A percentile compares a stretch with the other conserved stretches of the same genome.
Evolutionary conservation across 2,113 vertebrate species (phyloP).

Genomic region (Neogale vison): DNA sequence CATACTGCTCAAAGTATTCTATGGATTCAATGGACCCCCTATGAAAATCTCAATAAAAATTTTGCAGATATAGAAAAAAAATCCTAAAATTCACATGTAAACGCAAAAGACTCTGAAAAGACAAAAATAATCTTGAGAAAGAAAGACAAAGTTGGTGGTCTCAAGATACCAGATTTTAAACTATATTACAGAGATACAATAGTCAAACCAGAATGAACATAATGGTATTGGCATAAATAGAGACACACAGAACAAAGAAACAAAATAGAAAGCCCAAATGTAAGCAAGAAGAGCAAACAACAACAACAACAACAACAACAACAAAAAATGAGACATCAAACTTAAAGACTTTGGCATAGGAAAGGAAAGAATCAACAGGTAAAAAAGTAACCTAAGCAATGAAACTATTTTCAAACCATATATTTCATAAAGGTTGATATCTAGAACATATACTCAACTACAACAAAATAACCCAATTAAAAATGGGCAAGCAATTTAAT

Average conservation of each 20-base stretch:
- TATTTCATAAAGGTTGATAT: background rate
- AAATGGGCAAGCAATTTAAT: background rate
- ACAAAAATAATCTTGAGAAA: background rate
- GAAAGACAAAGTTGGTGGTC: background rate
- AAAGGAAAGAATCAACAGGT: background rate
- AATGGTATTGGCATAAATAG: background rate
- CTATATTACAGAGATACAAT: background rate
- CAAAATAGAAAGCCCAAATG: background rate
- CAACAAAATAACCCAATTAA: background rate
- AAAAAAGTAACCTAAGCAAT: background rate
- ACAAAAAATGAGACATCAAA: background rate
- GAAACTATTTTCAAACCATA: background rate
- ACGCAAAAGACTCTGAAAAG: background rate
- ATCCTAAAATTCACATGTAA: background rate
- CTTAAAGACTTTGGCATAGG: background rate
- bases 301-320: too few species aligned
- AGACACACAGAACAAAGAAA: background rate
- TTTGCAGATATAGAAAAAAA: background rate
- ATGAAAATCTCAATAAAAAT: background rate
- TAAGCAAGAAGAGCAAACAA: background rate
- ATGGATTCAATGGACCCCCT: background rate
- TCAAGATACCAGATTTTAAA: background rate
- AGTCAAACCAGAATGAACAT: background rate
- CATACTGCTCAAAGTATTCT: background rate
- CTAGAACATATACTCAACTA: background rate